phyloP scores from a whole-genome alignment of 2,888 invertebrate genomes.

The Seladonia tumulorum region DNA sequence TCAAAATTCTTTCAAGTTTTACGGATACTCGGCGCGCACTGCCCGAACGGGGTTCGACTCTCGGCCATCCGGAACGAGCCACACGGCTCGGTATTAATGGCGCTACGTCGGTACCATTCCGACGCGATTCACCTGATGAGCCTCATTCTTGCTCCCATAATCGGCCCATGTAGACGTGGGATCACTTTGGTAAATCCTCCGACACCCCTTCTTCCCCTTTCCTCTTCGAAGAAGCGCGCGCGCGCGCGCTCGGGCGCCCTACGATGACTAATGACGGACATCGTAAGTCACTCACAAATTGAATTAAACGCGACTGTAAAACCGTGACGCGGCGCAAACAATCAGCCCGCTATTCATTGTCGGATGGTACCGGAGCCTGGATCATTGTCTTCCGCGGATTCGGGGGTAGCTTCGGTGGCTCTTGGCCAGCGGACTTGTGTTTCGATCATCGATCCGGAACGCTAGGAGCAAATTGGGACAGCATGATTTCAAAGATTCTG shows the following conservation, averaged over 20 bases:
- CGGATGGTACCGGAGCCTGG: constrained; percentile 35
- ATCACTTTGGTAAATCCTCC: constrained; percentile 44
- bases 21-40: background rate
- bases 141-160: constrained; percentile 54
- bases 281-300: constrained; percentile 75
- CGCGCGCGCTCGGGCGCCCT: constrained; percentile 47
- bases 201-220: constrained; percentile 25
- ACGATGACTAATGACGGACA: constrained; percentile 77
- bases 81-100: constrained; percentile 49
- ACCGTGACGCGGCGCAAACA: constrained; percentile 76
- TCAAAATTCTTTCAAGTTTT: background rate
- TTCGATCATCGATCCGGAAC: background rate
- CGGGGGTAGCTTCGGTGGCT: constrained; percentile 25
- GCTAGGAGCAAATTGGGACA: background rate
- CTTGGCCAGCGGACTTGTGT: background rate
- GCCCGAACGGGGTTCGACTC: background rate
- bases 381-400: constrained; percentile 63
- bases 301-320: constrained; percentile 77
- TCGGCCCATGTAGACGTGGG: constrained; percentile 32
- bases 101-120: constrained; percentile 54
- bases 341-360: constrained; percentile 76
- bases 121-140: constrained; percentile 66
- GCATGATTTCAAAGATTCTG: background rate
- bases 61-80: background rate
- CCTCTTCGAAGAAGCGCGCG: constrained; percentile 49